These are phyloP conservation scores for Pelochelys cantorii DNA, from an alignment of 2,797 vertebrate genomes.

Conservation along the genomic window DNA sequence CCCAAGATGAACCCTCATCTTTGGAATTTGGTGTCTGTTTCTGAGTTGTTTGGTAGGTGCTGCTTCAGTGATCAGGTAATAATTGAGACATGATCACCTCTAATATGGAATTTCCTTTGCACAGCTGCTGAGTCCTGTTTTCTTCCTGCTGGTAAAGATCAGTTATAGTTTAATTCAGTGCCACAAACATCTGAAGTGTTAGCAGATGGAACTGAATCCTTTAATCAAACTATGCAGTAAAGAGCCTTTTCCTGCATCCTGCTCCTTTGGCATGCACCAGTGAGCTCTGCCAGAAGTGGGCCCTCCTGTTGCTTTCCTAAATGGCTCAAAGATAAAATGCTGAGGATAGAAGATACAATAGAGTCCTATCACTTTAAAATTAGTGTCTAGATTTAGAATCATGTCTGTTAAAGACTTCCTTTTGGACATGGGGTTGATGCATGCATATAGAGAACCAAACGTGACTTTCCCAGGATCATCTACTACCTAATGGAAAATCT, in stretches of 20 bases:
- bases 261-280: no score
- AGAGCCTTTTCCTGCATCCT: background rate
- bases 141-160: background rate
- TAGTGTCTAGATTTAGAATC: background rate
- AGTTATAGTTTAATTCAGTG: background rate
- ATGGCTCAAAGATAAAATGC: accelerated
- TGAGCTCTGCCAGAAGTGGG: background rate
- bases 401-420: background rate
- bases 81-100: background rate
- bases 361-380: background rate
- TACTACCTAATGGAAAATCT: background rate
- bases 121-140: accelerated
- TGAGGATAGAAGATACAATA: accelerated
- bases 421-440: background rate
- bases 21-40: background rate
- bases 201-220: accelerated
- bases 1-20: accelerated
- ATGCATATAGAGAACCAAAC: background rate
- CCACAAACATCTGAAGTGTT: accelerated
- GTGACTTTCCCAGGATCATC: background rate
- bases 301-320: background rate
- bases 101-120: no score
- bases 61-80: background rate
- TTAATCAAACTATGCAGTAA: background rate
- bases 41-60: no score